Evolutionary conservation across 2,888 invertebrate genomes (phyloP).

Genomic region (Eutolmus rufibarbis): DNA sequence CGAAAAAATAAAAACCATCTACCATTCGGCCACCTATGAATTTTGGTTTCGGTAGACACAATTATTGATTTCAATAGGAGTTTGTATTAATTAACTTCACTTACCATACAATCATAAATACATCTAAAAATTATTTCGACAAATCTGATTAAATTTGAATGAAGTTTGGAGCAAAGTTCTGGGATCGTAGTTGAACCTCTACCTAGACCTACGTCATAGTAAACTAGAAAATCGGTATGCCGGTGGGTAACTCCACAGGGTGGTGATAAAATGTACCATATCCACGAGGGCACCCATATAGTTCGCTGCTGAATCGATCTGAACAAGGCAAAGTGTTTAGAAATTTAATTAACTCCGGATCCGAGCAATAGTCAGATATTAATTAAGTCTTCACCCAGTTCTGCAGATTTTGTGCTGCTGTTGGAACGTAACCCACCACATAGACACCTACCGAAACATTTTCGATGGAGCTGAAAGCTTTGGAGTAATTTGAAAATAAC

Average conservation of each 20-base stretch:
- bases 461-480: background rate
- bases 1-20: background rate
- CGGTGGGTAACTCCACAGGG: background rate
- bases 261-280: background rate
- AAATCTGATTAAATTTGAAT: constrained; percentile 22
- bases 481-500: background rate
- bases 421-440: background rate
- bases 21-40: background rate
- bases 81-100: constrained; percentile 18
- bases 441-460: background rate
- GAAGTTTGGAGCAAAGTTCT: background rate
- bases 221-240: background rate
- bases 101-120: background rate
- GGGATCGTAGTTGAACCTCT: background rate
- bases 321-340: background rate
- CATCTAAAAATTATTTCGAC: constrained; percentile 3
- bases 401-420: background rate
- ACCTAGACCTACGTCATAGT: background rate
- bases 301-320: background rate
- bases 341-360: constrained; percentile 33
- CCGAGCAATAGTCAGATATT: constrained; percentile 34
- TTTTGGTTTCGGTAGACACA: background rate
- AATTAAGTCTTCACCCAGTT: constrained; percentile 18
- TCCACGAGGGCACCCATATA: background rate
- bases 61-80: background rate